A percentile compares a stretch with the other conserved stretches of the same genome.
Evolutionary conservation across 2,113 vertebrate species (phyloP).

Genomic region (Bagarius yarrelli): DNA sequence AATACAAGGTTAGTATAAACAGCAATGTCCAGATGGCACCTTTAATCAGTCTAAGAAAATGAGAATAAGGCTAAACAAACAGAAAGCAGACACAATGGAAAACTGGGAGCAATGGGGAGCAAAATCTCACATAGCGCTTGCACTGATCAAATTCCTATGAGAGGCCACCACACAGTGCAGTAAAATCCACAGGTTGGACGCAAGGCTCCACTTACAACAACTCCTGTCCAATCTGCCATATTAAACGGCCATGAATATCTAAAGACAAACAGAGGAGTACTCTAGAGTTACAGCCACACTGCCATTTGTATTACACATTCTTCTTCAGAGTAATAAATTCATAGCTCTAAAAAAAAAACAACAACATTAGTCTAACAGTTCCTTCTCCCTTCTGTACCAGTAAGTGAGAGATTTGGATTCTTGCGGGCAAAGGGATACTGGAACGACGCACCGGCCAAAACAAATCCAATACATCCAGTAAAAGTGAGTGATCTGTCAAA

Average conservation of each 20-base stretch:
- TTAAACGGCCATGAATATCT: constrained; percentile 45
- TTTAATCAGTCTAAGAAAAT: constrained; percentile 15
- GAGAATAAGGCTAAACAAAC: neutral
- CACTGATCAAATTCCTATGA: constrained; percentile 24
- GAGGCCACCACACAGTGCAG: constrained; percentile 2
- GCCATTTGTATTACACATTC: constrained; percentile 28
- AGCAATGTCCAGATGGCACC: constrained; percentile 3
- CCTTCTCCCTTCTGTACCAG: constrained; percentile 21
- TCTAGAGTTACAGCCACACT: constrained; percentile 51
- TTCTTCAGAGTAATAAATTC: constrained; percentile 40
- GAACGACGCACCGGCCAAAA: constrained; percentile 48
- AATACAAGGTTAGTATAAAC: constrained; percentile 1
- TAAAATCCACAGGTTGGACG: constrained; percentile 25
- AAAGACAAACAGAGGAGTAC: constrained; percentile 25
- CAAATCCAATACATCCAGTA: constrained; percentile 53
- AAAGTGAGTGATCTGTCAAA: constrained; percentile 49
- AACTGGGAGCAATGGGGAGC: neutral
- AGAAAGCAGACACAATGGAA: constrained; percentile 14
- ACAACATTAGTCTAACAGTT: constrained; percentile 40
- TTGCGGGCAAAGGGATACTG: constrained; percentile 42
- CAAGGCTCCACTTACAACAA: constrained; percentile 34
- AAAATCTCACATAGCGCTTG: constrained; percentile 1
- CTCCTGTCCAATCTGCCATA: constrained; percentile 41
- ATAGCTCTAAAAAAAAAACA: constrained; percentile 10
- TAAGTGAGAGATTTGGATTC: constrained; percentile 39